Percentiles rank a stretch among this genome's conserved stretches.
phyloP scores from a whole-genome alignment of 2,888 invertebrate genomes.

The Melinaea marsaeus region DNA sequence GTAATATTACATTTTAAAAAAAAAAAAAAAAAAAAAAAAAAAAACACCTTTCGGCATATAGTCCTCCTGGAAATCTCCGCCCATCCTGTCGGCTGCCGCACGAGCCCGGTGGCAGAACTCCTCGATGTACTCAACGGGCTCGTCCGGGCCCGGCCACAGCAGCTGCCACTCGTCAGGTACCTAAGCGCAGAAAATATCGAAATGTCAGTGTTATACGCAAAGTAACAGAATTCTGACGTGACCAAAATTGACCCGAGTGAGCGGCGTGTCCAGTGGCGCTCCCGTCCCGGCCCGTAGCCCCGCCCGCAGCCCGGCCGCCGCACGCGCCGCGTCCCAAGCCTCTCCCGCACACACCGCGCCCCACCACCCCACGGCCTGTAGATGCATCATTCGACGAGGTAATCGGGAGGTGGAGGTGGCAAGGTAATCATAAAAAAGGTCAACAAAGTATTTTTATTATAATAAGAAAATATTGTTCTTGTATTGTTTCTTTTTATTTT shows the following conservation, averaged over 20 bases:
- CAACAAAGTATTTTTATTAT: neutral
- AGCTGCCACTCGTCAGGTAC: slow-evolving; percentile 65
- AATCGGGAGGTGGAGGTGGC: neutral
- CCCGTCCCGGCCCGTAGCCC: slow-evolving; percentile 38
- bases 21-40: no score
- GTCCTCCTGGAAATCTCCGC: slow-evolving; percentile 26
- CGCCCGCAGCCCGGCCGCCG: slow-evolving; percentile 49
- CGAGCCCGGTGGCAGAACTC: slow-evolving; percentile 60
- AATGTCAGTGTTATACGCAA: neutral
- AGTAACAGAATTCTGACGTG: neutral
- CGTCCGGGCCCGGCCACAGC: slow-evolving; percentile 57
- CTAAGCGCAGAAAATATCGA: slow-evolving; percentile 35
- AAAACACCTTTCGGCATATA: slow-evolving; percentile 58
- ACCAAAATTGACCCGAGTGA: neutral
- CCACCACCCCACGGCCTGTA: slow-evolving; percentile 53
- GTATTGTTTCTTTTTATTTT: neutral
- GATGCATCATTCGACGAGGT: no score
- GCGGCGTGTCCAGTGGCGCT: slow-evolving; percentile 6
- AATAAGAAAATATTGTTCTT: slow-evolving; percentile 3
- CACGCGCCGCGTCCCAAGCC: slow-evolving; percentile 47
- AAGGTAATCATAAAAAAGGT: neutral
- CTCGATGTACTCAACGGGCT: slow-evolving; percentile 50
- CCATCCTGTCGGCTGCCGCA: slow-evolving; percentile 45
- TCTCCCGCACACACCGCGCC: slow-evolving; percentile 52
- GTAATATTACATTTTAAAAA: no score